Evolutionary conservation across 1,140 invertebrate species (phyloP).

Genomic region (Brachionus angularis): DNA sequence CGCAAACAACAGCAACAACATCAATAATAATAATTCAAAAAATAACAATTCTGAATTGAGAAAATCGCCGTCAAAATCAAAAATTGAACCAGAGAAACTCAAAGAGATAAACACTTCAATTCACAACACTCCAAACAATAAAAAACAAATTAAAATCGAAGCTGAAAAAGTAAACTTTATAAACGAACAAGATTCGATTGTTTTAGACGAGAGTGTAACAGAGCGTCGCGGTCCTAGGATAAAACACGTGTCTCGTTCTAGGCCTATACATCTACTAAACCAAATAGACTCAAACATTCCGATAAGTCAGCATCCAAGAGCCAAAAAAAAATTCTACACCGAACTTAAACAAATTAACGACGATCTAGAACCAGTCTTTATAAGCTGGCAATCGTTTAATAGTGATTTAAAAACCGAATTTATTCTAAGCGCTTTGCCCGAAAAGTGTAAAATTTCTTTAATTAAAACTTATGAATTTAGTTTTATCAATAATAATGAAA

Average conservation of each 20-base stretch:
- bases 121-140: background rate
- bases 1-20: too few species aligned
- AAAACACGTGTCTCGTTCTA: constrained; percentile 22
- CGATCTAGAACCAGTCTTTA: background rate
- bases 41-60: too few species aligned
- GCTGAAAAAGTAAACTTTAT: background rate
- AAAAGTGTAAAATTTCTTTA: constrained; percentile 10
- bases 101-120: too few species aligned
- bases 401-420: constrained; percentile 34
- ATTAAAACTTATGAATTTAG: constrained; percentile 23
- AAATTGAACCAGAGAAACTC: too few species aligned
- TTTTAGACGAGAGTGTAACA: background rate
- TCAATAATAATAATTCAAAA: too few species aligned
- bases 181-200: too few species aligned
- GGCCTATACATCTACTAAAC: background rate
- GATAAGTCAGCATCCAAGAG: too few species aligned
- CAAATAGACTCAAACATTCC: too few species aligned
- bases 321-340: constrained; percentile 10
- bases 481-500: background rate
- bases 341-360: constrained; percentile 7
- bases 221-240: background rate
- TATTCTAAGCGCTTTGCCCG: constrained; percentile 10
- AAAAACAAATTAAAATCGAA: background rate
- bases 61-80: too few species aligned
- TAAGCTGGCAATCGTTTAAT: constrained; percentile 29